Evolutionary conservation across 30 jellyfish, hydroid and myxozoan genomes (phyloP), one percentile per base, ranked within the genome.

Genomic region (Chironex yamaguchii): DNA sequence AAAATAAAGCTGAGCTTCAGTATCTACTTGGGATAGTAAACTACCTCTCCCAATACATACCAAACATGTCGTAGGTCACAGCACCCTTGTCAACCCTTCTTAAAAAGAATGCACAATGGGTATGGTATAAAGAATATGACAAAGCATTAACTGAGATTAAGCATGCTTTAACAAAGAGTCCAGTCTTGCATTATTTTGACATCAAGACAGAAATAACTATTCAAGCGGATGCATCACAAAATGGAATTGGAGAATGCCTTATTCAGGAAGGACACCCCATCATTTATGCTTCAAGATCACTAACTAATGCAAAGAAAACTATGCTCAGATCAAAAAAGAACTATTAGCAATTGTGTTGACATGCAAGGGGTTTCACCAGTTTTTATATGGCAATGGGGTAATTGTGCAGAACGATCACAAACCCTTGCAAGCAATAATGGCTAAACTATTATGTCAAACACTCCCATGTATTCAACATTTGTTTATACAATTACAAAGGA

Each of bases 231-330:
- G 69, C 81, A 35, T 26, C 49, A 67, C 50, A 63, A 14, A 83
- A 78, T 29, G 83, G 90, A 4, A 25, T 83, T 34, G 67, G 90
- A 12, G 93, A 69, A 42, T 66, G 69, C 3, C 68, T 83, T 32
- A 31, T 51, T 52, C 93, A 83, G 34, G 81, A 83, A 4, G 90
- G 93, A 83, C 50, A 70, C 35, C n/a, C 82, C 84, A 78, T 83
- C 64, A 89, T 67, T 14, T 67, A 58, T 51, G 93, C 93, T 22
- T 69, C 89, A 50, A 42, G 93, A 70, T 83, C 31, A 28, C 74
- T 23, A 42, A n/a, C n/a, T n/a, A 63, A 27, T 64, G 67, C 32
- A 81, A 83, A 68, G 26, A 36, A 22, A 83, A 83, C 81, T 82
- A 66, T 35, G 77, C 65, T 42, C 92, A 70, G 64, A 72, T 42